Percentiles rank a stretch among this genome's conserved stretches.
Evolutionary conservation across 2,797 vertebrate species (phyloP).

Genomic region (Sarcophilus harrisii): DNA sequence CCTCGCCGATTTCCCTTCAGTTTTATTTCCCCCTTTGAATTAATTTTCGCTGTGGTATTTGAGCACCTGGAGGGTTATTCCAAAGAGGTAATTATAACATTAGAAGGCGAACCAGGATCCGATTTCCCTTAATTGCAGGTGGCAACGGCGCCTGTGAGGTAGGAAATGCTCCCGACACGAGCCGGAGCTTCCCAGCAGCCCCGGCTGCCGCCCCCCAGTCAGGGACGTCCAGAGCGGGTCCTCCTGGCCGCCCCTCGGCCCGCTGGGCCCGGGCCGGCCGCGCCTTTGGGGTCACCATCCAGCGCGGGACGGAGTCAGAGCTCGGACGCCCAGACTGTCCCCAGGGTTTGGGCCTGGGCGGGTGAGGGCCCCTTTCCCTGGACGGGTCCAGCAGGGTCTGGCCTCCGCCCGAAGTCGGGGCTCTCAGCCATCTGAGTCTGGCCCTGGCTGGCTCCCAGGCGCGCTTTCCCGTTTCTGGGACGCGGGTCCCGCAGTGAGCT

Average conservation of each 20-base stretch:
- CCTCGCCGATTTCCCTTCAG: constrained; percentile 65
- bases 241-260: no score
- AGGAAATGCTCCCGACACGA: constrained; percentile 62
- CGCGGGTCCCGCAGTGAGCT: no score
- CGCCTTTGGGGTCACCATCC: neutral
- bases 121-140: constrained; percentile 76
- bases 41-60: constrained; percentile 85
- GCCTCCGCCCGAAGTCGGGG: no score
- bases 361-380: no score
- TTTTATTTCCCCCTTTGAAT: constrained; percentile 83
- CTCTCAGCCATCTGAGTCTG: no score
- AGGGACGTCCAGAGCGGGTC: no score
- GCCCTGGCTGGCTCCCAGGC: no score
- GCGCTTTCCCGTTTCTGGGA: no score
- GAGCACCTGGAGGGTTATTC: constrained; percentile 86
- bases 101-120: constrained; percentile 81
- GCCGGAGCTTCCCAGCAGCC: constrained; percentile 38
- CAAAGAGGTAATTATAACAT: constrained; percentile 86
- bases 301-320: neutral
- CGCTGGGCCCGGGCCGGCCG: neutral
- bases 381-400: no score
- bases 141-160: constrained; percentile 65
- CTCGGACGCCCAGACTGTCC: neutral
- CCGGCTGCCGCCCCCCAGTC: neutral
- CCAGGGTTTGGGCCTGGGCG: no score